Conservation (phyloP, 2,888 invertebrate genomes). For the Tachina grossa region DNA sequence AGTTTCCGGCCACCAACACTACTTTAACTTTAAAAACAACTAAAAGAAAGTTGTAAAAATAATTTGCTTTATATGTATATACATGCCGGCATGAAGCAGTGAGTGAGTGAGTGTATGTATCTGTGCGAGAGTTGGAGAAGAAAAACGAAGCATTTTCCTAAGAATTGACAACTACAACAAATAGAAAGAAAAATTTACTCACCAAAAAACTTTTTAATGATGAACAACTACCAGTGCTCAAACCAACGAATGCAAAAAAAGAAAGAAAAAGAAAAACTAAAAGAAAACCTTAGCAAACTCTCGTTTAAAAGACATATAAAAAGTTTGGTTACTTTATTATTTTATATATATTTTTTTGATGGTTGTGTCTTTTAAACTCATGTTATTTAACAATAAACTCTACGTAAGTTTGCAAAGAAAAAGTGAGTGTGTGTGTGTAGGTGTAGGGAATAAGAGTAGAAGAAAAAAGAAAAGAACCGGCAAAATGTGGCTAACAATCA, state of each 20-base stretch:
- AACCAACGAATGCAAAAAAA: slow-evolving; percentile 19
- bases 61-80: slow-evolving; percentile 18
- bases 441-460: not conserved
- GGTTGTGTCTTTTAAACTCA: slow-evolving; percentile 57
- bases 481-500: slow-evolving; percentile 71
- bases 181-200: slow-evolving; percentile 66
- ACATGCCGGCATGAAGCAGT: not conserved
- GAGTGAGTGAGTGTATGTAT: not conserved
- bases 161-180: slow-evolving; percentile 58
- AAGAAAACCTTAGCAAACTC: slow-evolving; percentile 59
- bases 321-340: slow-evolving; percentile 49
- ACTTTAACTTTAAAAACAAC: slow-evolving; percentile 40
- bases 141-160: slow-evolving; percentile 32
- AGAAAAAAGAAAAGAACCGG: slow-evolving; percentile 11
- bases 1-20: slow-evolving; percentile 41
- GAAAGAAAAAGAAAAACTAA: slow-evolving; percentile 16
- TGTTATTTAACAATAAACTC: slow-evolving; percentile 70
- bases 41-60: slow-evolving; percentile 48
- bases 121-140: slow-evolving; percentile 13
- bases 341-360: slow-evolving; percentile 17
- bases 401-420: slow-evolving; percentile 24
- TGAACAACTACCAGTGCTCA: slow-evolving; percentile 68
- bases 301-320: slow-evolving; percentile 69
- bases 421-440: not conserved
- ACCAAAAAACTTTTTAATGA: slow-evolving; percentile 71